Evolutionary conservation across 2,113 vertebrate species (phyloP).

Genomic region (Lepus europaeus): DNA sequence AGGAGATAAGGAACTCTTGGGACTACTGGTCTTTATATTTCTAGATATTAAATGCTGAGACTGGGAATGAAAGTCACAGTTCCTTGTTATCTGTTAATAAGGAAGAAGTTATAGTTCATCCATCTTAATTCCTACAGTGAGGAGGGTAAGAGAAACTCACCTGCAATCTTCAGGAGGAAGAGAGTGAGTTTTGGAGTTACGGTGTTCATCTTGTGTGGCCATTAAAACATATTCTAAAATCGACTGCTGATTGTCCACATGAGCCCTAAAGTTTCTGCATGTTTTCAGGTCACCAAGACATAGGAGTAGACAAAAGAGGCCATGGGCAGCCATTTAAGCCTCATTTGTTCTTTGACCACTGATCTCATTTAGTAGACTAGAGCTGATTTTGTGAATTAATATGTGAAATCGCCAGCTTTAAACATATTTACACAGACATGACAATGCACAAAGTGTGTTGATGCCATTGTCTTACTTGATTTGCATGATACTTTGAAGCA

Average conservation of each 20-base stretch:
- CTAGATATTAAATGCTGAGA: background rate
- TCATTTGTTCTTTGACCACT: background rate
- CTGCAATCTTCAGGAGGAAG: background rate
- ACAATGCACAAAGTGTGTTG: background rate
- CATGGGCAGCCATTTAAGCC: too few relatives aligned
- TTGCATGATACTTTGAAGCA: background rate
- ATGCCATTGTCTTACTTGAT: background rate
- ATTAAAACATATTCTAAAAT: background rate
- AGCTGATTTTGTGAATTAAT: background rate
- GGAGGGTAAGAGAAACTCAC: background rate
- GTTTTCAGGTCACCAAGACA: background rate
- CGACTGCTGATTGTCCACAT: background rate
- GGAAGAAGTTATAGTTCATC: background rate
- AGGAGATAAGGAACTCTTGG: constrained; percentile 33
- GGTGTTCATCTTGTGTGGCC: background rate
- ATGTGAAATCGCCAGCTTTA: background rate
- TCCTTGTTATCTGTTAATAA: background rate
- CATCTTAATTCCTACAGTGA: background rate
- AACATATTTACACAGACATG: background rate
- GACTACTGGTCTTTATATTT: background rate
- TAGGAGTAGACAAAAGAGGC: background rate
- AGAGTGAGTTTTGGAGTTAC: constrained; percentile 52
- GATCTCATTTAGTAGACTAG: background rate
- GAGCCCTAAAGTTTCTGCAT: background rate
- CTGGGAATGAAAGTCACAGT: background rate